Base-by-base conservation (phyloP, 2,888 invertebrate genomes). In the Argyra leucocephala region DNA sequence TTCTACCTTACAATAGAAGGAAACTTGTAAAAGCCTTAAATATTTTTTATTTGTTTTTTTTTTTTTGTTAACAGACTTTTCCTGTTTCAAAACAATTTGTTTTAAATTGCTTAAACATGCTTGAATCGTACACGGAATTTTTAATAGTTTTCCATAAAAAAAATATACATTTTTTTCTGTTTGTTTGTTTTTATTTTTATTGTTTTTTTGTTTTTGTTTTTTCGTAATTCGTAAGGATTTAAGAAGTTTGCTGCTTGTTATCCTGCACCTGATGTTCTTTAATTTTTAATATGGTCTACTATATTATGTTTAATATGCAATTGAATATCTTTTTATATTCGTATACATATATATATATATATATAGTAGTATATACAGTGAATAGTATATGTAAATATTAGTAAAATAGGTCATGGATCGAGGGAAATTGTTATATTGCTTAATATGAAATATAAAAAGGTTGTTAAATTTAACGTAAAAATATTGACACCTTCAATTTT, bases 41-140 rank as follows among this genome's bases (percentile, higher is more conserved):
- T 31, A 31, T 48, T 18, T 48, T 48, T 48, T 18, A n/a, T 1
- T 48, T 48, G 48, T 48, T 18, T 18, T 48, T 48, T 48, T 48
- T 1, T 48, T 18, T 48, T 48, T 48, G 48, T 12, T 31, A 10
- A 7, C 10, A 31, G 5, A 5, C 48, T 2, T 37, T 12, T 37
- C 5, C 18, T 48, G n/a, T 31, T 15, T 48, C 18, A n/a, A n/a
- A n/a, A n/a, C n/a, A n/a, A n/a, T n/a, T n/a, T 48, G 12, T 48
- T 48, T 48, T n/a, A 48, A 48, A 48, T 48, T 48, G 48, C 48
- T 48, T 48, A 48, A 48, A 48, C 18, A 48, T 48, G n/a, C 48
- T 48, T 48, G 18, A 48, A 48, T 18, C 18, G 48, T 48, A 48
- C 48, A 10, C 37, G 15, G 12, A 10, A 37, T 37, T 37, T 37